Evolutionary conservation across 2,113 vertebrate genomes (phyloP).

Genomic region (Ceyx cyanopectus): DNA sequence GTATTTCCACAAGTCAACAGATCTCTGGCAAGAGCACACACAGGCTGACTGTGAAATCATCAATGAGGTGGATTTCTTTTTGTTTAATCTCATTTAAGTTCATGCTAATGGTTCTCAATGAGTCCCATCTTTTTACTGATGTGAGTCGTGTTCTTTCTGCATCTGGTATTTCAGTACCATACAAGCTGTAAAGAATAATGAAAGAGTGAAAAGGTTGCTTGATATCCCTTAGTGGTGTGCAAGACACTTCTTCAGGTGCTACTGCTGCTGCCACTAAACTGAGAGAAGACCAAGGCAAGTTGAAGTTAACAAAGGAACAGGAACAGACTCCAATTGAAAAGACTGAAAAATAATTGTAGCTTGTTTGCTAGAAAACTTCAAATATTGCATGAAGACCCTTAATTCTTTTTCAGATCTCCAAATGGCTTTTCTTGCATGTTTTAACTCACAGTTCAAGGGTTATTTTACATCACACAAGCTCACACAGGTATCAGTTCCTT

Average conservation of each 20-base stretch:
- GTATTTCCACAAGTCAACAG: background rate
- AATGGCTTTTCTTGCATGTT: conserved; percentile 51
- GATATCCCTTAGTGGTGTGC: background rate
- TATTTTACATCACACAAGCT: conserved; percentile 34
- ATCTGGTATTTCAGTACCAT: conserved; percentile 18
- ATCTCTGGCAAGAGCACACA: conserved; percentile 16
- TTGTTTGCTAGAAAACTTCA: conserved; percentile 24
- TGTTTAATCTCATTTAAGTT: background rate
- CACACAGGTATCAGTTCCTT: conserved; percentile 54
- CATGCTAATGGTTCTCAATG: conserved; percentile 30
- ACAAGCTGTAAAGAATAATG: background rate
- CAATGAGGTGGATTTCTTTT: background rate
- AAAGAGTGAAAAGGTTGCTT: background rate
- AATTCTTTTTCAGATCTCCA: conserved; percentile 21
- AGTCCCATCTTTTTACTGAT: background rate
- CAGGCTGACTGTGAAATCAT: conserved; percentile 39
- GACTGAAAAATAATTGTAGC: background rate
- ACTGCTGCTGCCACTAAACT: background rate
- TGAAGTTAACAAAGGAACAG: conserved; percentile 1
- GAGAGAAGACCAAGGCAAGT: conserved; percentile 1
- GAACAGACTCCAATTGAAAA: conserved; percentile 6
- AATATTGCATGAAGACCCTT: conserved; percentile 54
- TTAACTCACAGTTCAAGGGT: conserved; percentile 44
- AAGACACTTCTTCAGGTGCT: background rate
- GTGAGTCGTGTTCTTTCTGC: background rate